These are phyloP conservation scores for Leptodactylus fuscus DNA, from an alignment of 2,113 vertebrate species.

Conservation along the genomic window DNA sequence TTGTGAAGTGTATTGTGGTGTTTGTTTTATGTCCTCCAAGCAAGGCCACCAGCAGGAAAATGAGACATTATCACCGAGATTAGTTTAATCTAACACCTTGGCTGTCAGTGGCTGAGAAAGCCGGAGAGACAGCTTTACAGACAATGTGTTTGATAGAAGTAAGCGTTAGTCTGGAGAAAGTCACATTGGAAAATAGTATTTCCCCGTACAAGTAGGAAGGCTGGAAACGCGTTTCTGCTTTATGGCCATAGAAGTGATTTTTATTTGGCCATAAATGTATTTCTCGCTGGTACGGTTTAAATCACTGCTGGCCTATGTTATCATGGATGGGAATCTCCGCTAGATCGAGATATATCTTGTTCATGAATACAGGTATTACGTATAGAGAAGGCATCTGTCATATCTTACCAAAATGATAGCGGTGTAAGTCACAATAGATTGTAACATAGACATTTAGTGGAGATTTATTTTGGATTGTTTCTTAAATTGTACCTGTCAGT, in stretches of 20 bases:
- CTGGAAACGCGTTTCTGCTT: neutral
- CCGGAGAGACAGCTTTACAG: conserved; percentile 14
- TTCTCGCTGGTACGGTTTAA: neutral
- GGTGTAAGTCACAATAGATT: neutral
- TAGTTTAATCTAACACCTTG: conserved; percentile 41
- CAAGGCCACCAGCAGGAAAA: conserved; percentile 36
- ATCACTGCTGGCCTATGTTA: neutral
- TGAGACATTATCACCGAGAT: conserved; percentile 31
- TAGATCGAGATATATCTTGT: neutral
- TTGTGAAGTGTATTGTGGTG: neutral
- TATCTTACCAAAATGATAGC: neutral
- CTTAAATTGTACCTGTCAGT: neutral
- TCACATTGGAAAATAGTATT: conserved; percentile 29
- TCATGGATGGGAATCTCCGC: neutral
- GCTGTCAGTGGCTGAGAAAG: conserved; percentile 4
- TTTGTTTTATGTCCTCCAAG: conserved; percentile 23
- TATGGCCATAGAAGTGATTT: neutral
- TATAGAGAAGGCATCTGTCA: neutral
- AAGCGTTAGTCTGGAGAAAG: conserved; percentile 11
- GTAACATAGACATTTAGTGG: neutral
- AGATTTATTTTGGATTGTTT: neutral
- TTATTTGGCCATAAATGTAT: neutral
- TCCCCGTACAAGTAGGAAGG: neutral
- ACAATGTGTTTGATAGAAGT: conserved; percentile 21
- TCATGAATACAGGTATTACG: neutral